phyloP scores from a whole-genome alignment of 2,888 invertebrate species.

The Apodemia hepburni region DNA sequence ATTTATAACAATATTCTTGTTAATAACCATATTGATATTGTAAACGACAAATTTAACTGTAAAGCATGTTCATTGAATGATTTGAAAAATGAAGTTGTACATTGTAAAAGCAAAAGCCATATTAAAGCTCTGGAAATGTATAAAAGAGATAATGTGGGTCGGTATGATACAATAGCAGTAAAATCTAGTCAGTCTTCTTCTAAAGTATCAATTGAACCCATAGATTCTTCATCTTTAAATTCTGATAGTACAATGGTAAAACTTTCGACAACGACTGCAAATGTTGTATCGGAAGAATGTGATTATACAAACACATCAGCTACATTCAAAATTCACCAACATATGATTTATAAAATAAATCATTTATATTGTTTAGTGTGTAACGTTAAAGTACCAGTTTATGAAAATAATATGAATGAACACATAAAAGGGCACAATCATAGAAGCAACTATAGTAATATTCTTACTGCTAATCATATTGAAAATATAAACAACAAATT shows the following conservation, averaged over 20 bases:
- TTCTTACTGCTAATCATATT: not conserved
- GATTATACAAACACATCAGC: not conserved
- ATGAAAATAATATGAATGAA: slow-evolving; percentile 5
- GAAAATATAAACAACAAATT: not conserved
- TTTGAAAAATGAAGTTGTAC: slow-evolving; percentile 11
- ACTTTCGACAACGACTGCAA: no score
- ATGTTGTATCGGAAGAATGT: not conserved
- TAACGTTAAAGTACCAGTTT: not conserved
- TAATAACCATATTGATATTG: slow-evolving; percentile 1
- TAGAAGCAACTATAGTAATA: not conserved
- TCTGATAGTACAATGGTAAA: not conserved
- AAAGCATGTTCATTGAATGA: slow-evolving; percentile 1
- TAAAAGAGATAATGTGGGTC: not conserved
- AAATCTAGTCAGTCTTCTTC: not conserved
- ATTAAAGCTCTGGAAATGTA: not conserved
- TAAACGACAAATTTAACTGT: not conserved
- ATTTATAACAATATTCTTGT: not conserved
- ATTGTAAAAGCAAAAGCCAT: slow-evolving; percentile 12
- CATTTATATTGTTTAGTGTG: slow-evolving; percentile 9
- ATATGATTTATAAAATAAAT: not conserved
- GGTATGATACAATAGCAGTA: no score
- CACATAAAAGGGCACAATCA: not conserved
- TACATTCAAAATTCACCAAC: not conserved
- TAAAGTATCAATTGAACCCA: not conserved
- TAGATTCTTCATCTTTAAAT: not conserved